phyloP scores from a whole-genome alignment of 2,113 vertebrate species.

The Gymnorhina tibicen region DNA sequence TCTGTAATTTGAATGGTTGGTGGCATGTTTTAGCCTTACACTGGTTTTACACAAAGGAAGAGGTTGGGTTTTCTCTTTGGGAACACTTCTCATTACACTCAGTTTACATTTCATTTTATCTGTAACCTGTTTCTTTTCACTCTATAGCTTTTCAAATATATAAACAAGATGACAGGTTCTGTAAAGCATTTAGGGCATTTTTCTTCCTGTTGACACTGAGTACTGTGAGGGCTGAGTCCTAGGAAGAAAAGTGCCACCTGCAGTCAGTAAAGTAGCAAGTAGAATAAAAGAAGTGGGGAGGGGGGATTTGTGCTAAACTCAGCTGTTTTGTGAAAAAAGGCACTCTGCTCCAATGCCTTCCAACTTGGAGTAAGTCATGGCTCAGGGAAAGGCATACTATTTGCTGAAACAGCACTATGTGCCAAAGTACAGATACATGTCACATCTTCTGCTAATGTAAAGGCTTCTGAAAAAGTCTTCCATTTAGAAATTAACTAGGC shows the following conservation, averaged over 20 bases:
- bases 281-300: not conserved
- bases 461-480: not conserved
- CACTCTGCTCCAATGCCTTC: not conserved
- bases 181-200: not conserved
- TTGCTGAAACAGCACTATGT: not conserved
- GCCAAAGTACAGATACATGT: not conserved
- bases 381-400: not conserved
- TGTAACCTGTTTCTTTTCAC: not conserved
- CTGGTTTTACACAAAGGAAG: not conserved
- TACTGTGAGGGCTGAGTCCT: not conserved
- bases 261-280: not conserved
- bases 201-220: fast-evolving
- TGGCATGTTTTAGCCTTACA: not conserved
- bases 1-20: not conserved
- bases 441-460: not conserved
- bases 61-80: not conserved
- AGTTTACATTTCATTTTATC: not conserved
- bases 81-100: not conserved
- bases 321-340: not conserved
- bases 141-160: not conserved
- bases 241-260: not conserved
- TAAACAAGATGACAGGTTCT: not conserved
- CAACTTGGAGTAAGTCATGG: not conserved
- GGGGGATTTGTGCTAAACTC: not conserved
- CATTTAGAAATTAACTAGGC: not conserved